Conservation (phyloP, 1,140 invertebrate species). For the Cryptotermes secundus region DNA sequence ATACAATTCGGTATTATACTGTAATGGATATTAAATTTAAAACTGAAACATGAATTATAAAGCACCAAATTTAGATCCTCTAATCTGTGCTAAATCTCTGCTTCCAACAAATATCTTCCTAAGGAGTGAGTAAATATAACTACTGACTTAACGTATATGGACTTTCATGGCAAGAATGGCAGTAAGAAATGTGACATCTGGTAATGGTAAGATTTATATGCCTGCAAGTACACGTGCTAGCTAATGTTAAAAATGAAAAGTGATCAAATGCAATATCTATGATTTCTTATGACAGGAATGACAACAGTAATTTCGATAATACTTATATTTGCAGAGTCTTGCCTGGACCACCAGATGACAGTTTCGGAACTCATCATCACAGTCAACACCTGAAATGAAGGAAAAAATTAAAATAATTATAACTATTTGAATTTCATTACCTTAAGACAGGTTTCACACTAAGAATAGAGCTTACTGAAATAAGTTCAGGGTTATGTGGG, state of each 20-base stretch:
- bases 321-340: conserved; percentile 75
- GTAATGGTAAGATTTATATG: neutral
- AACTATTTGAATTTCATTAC: too few species aligned
- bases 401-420: too few species aligned
- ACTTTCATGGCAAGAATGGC: neutral
- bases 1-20: neutral
- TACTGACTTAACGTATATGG: neutral
- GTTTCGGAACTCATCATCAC: conserved; percentile 69
- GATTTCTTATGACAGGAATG: conserved; percentile 55
- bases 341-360: conserved; percentile 76
- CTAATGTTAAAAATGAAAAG: neutral
- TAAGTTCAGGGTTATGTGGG: too few species aligned
- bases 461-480: too few species aligned
- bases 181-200: neutral
- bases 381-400: conserved; percentile 45
- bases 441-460: too few species aligned
- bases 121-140: neutral
- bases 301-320: conserved; percentile 78
- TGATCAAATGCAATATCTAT: neutral
- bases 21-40: neutral
- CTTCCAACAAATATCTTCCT: neutral
- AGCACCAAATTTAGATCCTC: neutral
- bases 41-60: neutral
- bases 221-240: neutral
- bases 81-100: neutral